These are phyloP conservation scores for Apteryx owenii DNA, from an alignment of 2,113 vertebrate species.

Conservation along the genomic window DNA sequence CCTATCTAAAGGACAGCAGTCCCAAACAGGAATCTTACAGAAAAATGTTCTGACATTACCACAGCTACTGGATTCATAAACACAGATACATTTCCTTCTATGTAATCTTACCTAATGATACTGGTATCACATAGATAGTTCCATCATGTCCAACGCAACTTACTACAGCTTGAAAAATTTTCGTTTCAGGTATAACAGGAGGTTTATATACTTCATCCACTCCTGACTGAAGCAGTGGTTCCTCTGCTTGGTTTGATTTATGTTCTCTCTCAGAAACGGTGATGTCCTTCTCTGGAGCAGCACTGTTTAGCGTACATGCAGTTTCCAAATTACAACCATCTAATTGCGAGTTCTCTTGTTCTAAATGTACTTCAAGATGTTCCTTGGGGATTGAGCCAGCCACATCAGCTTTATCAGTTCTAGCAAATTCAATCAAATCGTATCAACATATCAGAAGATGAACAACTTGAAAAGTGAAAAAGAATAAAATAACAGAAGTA, in stretches of 20 bases:
- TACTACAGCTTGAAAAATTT: slow-evolving; percentile 77
- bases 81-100: neutral
- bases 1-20: neutral
- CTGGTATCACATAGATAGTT: slow-evolving; percentile 84
- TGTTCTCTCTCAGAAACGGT: neutral
- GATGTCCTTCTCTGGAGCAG: neutral
- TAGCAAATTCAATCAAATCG: slow-evolving; percentile 47
- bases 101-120: slow-evolving; percentile 71
- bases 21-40: neutral
- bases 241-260: neutral
- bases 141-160: slow-evolving; percentile 85
- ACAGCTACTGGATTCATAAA: neutral
- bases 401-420: slow-evolving; percentile 31
- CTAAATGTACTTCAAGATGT: neutral
- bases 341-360: neutral
- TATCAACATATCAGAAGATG: neutral
- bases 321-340: neutral
- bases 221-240: neutral
- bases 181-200: slow-evolving; percentile 79
- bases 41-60: neutral
- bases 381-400: slow-evolving; percentile 6
- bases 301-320: neutral
- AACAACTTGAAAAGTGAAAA: neutral
- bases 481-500: neutral
- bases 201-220: slow-evolving; percentile 75